phyloP scores from a whole-genome alignment of 1,140 invertebrate genomes.

The Pachypsylla venusta region DNA sequence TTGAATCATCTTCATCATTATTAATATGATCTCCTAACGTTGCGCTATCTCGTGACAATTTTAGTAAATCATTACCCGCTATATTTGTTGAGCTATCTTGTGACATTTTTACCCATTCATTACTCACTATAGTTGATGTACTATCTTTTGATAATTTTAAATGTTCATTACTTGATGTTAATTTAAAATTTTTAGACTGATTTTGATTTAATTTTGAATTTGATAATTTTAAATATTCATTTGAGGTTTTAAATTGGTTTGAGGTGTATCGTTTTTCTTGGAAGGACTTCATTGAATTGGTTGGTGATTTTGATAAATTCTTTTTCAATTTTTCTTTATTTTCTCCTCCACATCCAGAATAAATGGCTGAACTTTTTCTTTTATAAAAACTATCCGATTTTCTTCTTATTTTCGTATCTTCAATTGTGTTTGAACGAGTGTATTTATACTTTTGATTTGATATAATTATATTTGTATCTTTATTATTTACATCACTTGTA shows the following conservation, averaged over 20 bases:
- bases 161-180: not conserved
- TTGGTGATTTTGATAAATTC: not conserved
- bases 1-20: too few species aligned
- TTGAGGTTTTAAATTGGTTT: not conserved
- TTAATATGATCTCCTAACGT: too few species aligned
- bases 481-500: not conserved
- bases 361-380: too few species aligned
- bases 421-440: not conserved
- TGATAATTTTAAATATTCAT: constrained; percentile 1
- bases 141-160: not conserved
- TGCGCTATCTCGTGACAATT: too few species aligned
- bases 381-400: constrained; percentile 2
- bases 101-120: too few species aligned
- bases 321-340: not conserved
- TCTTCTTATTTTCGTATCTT: not conserved
- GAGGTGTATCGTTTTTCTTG: not conserved
- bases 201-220: not conserved
- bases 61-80: too few species aligned
- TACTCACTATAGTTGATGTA: too few species aligned
- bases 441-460: not conserved
- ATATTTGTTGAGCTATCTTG: too few species aligned
- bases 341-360: not conserved
- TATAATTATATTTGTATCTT: not conserved
- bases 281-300: constrained; percentile 1
- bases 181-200: not conserved